Base-by-base conservation (phyloP, 2,888 invertebrate species). In the Leptothorax acervorum region DNA sequence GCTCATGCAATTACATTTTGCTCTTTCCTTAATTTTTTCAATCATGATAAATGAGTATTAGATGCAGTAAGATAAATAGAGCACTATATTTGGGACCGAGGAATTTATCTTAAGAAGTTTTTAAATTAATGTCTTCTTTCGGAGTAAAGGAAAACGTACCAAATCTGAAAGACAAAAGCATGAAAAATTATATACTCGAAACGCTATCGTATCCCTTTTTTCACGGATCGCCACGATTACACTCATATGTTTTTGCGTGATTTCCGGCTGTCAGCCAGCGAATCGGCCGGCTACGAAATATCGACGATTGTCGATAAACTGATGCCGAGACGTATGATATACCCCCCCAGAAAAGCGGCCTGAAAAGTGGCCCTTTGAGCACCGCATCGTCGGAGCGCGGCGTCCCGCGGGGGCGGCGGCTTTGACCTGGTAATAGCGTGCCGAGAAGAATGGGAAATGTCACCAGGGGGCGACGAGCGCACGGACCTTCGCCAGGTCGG, bases 381-480 rank as follows among this genome's bases (percentile, higher is more conserved):
- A 87, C 87, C 87, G 90, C 88, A 83, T 87, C 82, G 86, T 85
- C 87, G 85, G 85, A 88, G 89, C 85, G 83, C 88, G 94, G 90
- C 93, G 88, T 93, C 94, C 94, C 93, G 94, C 93, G 94, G 94
- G 93, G 94, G 92, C 94, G 94, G 94, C 90, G 51, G 93, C 94
- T 94, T 94, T 94, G 94, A 93, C 92, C 92, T 65, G 92, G 92
- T 94, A 94, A 94, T 94, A 91, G 94, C 93, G 94, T 93, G 94
- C 94, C 93, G 93, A 94, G 93, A 94, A 94, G 94, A 94, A 94
- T 94, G 94, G 93, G 93, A 94, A 93, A 93, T 94, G 94, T 94
- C 94, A 94, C 94, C 93, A 94, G 94, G 94, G 94, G 94, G 94
- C 90, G 92, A 93, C 85, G 85, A 83, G 79, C 62, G 55, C 85